phyloP scores from a whole-genome alignment of 2,113 vertebrate genomes.

The Cyphomyrus discorhynchus region DNA sequence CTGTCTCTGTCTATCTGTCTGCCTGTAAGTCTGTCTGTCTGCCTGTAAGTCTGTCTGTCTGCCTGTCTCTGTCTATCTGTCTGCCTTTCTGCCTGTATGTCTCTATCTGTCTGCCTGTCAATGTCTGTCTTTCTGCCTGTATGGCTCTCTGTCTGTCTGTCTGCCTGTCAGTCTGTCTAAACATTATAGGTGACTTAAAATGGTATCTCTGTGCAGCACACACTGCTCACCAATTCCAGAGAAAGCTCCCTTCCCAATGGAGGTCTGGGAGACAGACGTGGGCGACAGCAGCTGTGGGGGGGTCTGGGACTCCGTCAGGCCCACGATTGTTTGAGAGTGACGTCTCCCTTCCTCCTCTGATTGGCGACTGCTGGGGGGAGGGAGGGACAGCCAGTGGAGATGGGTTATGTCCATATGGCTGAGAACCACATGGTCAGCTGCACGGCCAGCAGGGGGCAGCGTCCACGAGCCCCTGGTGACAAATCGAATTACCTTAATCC shows the following conservation, averaged over 20 bases:
- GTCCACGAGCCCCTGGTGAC: background rate
- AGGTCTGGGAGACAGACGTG: conserved; percentile 66
- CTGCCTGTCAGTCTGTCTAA: background rate
- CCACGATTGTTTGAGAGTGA: conserved; percentile 72
- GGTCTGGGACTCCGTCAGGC: conserved; percentile 65
- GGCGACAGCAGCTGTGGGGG: conserved; percentile 74
- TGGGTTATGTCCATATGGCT: background rate
- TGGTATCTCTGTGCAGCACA: background rate
- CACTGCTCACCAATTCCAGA: conserved; percentile 69
- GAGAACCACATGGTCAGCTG: background rate
- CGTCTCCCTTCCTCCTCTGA: conserved; percentile 76
- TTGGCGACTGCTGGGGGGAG: conserved; percentile 55
- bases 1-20: no score
- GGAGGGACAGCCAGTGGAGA: background rate
- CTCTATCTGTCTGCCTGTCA: background rate
- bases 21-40: no score
- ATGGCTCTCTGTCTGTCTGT: background rate
- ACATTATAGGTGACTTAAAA: no score
- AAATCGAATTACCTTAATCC: conserved; percentile 74
- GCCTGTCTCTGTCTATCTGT: background rate
- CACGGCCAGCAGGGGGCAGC: background rate
- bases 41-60: no score
- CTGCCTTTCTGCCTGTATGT: background rate
- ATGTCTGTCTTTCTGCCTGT: background rate
- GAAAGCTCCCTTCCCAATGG: conserved; percentile 62